phyloP scores from a whole-genome alignment of 2,797 vertebrate species.

The Poeciliopsis gracilis region DNA sequence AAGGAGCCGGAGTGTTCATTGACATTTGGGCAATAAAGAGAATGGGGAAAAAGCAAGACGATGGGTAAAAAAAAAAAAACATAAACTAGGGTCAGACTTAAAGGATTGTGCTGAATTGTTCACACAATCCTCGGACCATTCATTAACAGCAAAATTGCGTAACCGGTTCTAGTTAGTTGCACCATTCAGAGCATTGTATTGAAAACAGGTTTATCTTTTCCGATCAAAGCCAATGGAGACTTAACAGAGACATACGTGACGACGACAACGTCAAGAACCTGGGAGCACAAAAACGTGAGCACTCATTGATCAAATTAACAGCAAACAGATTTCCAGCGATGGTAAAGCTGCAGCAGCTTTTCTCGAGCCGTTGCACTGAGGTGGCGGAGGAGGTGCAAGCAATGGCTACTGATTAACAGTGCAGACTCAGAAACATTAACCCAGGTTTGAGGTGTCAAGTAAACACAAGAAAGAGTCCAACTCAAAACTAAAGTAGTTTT shows the following conservation, averaged over 20 bases:
- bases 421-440: slow-evolving; percentile 61
- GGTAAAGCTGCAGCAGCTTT: neutral
- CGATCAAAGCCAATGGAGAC: neutral
- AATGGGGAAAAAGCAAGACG: slow-evolving; percentile 24
- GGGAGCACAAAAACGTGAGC: neutral
- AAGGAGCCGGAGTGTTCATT: slow-evolving; percentile 41
- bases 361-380: neutral
- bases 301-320: neutral
- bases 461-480: neutral
- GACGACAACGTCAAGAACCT: slow-evolving; percentile 1
- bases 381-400: slow-evolving; percentile 12
- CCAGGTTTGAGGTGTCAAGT: slow-evolving; percentile 18
- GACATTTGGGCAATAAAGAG: slow-evolving; percentile 50
- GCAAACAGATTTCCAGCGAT: neutral
- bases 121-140: neutral
- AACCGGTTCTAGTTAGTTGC: slow-evolving; percentile 14
- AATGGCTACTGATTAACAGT: slow-evolving; percentile 67
- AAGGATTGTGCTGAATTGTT: neutral
- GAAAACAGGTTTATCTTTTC: slow-evolving; percentile 5
- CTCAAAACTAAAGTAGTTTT: neutral
- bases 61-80: slow-evolving; percentile 25
- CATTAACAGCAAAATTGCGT: slow-evolving; percentile 7
- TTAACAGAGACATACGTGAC: neutral
- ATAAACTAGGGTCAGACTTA: slow-evolving; percentile 21
- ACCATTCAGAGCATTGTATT: neutral